Conservation (phyloP, 2,797 vertebrate genomes). For the Acestrorhynchus altus region DNA sequence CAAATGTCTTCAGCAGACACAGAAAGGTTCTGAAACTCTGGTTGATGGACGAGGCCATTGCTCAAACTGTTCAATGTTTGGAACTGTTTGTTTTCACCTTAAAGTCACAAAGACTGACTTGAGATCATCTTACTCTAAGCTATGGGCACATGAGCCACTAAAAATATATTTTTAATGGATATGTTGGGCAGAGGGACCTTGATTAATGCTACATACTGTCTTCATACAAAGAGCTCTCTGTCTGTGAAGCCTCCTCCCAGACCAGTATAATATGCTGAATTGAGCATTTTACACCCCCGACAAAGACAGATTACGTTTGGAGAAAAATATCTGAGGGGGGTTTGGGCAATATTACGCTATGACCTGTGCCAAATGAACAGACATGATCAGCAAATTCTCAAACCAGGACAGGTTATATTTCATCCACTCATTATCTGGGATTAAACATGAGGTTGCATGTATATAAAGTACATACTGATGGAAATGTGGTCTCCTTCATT, state of each 20-base stretch:
- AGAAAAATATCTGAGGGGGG: constrained; percentile 32
- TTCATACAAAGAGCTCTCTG: constrained; percentile 50
- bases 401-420: constrained; percentile 23
- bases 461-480: not conserved
- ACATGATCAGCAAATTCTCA: constrained; percentile 44
- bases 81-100: constrained; percentile 22
- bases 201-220: constrained; percentile 3
- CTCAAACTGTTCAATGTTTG: not conserved
- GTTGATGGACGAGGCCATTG: not conserved
- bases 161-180: constrained; percentile 48
- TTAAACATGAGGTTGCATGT: constrained; percentile 20
- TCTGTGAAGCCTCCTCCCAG: constrained; percentile 32
- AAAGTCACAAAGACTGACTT: constrained; percentile 27
- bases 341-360: not conserved
- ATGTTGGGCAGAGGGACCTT: not conserved
- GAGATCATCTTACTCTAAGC: constrained; percentile 34
- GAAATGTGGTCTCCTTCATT: not conserved
- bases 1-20: not conserved
- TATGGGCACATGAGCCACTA: constrained; percentile 48
- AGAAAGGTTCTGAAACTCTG: not conserved
- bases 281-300: constrained; percentile 56
- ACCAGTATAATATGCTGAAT: constrained; percentile 41
- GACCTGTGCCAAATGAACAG: constrained; percentile 34
- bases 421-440: constrained; percentile 11
- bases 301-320: constrained; percentile 59